Percentiles rank a stretch among this genome's conserved stretches.
These are phyloP conservation scores for Gymnorhina tibicen DNA, from an alignment of 2,113 vertebrate species.

Conservation along the genomic window DNA sequence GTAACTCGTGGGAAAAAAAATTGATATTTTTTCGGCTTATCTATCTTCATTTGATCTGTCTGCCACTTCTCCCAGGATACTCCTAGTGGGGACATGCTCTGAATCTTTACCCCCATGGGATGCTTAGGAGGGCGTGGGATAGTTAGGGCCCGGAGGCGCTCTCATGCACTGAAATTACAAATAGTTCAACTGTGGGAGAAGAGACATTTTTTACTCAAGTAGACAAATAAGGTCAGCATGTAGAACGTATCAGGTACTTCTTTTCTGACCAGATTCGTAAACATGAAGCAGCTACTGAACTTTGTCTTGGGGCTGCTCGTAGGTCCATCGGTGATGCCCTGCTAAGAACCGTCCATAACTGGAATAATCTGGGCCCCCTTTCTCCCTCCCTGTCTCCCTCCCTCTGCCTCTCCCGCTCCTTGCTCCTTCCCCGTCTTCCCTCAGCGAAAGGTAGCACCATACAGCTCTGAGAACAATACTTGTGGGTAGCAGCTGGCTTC, in stretches of 20 bases:
- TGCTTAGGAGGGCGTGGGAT: background rate
- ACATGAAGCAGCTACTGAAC: background rate
- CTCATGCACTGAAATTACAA: background rate
- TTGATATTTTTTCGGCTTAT: background rate
- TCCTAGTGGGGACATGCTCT: background rate
- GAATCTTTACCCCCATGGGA: background rate
- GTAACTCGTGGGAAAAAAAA: background rate
- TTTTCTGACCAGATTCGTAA: background rate
- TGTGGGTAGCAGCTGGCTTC: constrained; percentile 71
- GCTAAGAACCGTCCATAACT: constrained; percentile 1
- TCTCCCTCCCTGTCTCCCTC: background rate
- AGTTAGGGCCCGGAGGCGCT: no score
- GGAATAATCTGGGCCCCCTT: constrained; percentile 27
- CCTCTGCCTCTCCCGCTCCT: background rate
- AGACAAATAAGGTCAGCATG: background rate
- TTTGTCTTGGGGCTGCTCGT: background rate
- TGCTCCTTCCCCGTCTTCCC: background rate
- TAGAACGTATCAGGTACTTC: background rate
- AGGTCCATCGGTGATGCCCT: background rate
- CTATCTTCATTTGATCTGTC: background rate
- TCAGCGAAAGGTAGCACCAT: constrained; percentile 55
- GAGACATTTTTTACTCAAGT: background rate
- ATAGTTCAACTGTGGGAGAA: background rate
- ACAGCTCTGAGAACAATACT: constrained; percentile 65
- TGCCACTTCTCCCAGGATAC: background rate